These are phyloP conservation scores for Chloropsis hardwickii DNA, from an alignment of 2,113 vertebrate genomes.

Conservation along the genomic window DNA sequence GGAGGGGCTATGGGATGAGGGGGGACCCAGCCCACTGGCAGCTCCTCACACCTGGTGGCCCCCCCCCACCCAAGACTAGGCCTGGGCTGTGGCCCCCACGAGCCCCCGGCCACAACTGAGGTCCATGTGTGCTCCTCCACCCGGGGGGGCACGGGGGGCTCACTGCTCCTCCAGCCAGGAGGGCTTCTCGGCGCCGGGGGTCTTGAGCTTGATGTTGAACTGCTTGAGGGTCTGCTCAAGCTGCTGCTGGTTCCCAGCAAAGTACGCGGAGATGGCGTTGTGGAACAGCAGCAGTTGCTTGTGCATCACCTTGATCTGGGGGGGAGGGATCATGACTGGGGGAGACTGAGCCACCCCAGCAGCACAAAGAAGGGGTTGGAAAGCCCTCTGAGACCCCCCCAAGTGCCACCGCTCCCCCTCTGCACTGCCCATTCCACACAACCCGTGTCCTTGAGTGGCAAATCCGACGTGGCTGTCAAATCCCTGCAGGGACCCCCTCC, in stretches of 20 bases:
- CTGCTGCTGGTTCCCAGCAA: constrained; percentile 97
- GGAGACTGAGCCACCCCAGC: not conserved
- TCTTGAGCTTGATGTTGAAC: constrained; percentile 93
- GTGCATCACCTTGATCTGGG: constrained; percentile 97
- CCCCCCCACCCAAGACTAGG: not conserved
- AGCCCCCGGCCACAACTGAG: not conserved
- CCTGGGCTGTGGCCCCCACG: not conserved
- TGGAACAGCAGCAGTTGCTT: constrained; percentile 98
- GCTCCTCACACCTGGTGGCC: not conserved
- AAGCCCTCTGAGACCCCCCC: not conserved
- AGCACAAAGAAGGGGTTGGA: not conserved
- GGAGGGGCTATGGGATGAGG: not conserved
- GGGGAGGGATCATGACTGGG: accelerated
- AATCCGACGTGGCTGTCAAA: not conserved
- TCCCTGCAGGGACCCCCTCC: not conserved
- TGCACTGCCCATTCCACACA: not conserved
- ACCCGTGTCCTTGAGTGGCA: not conserved
- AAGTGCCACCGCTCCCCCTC: accelerated
- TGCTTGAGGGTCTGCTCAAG: constrained; percentile 95
- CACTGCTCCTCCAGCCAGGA: constrained; percentile 98
- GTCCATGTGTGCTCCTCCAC: not conserved
- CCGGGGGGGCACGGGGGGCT: not conserved
- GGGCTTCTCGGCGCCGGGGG: constrained; percentile 90
- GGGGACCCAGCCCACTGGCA: not conserved
- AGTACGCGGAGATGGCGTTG: constrained; percentile 96